Evolutionary conservation across 2,888 invertebrate species (phyloP).

Genomic region (Phengaris alcon): DNA sequence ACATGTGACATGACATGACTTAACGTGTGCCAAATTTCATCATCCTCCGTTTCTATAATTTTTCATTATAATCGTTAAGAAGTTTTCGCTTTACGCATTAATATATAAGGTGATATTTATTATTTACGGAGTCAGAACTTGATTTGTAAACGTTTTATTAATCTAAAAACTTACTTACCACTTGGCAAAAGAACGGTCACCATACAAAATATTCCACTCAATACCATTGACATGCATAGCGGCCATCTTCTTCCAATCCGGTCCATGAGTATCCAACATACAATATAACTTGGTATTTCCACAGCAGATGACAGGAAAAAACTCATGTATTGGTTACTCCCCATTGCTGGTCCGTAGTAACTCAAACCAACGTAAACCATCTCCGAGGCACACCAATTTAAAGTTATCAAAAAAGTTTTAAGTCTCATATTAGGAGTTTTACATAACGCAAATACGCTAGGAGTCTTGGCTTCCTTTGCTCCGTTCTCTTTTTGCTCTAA

Average conservation of each 20-base stretch:
- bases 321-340: conserved; percentile 92
- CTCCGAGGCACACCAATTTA: conserved; percentile 95
- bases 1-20: too few relatives aligned
- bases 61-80: too few relatives aligned
- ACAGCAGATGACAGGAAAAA: conserved; percentile 92
- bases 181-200: conserved; percentile 89
- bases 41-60: too few relatives aligned
- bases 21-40: too few relatives aligned
- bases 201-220: conserved; percentile 91
- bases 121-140: background rate
- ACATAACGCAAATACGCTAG: conserved; percentile 82
- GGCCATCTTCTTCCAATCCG: conserved; percentile 93
- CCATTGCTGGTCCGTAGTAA: conserved; percentile 93
- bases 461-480: conserved; percentile 54
- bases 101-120: background rate
- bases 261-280: conserved; percentile 94
- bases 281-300: conserved; percentile 92
- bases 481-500: conserved; percentile 81
- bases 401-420: conserved; percentile 90
- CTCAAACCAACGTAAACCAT: conserved; percentile 95
- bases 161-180: conserved; percentile 72
- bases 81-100: background rate
- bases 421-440: conserved; percentile 93
- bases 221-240: conserved; percentile 89
- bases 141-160: background rate